Conservation (phyloP, 92 coral and sea anemone genomes). For the Actinostola sp. region DNA sequence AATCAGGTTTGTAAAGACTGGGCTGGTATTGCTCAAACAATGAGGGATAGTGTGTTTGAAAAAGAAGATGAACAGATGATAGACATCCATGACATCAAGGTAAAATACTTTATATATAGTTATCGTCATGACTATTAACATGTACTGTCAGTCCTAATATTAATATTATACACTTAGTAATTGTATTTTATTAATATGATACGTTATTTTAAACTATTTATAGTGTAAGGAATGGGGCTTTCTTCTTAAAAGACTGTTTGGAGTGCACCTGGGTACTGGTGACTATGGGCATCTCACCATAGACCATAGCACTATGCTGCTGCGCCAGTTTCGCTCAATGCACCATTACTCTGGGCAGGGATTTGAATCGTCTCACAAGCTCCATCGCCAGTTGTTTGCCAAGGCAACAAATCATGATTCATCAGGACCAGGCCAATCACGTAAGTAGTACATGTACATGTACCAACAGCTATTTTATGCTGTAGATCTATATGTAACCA, state of each 20-base stretch:
- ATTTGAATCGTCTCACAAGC: constrained; percentile 60
- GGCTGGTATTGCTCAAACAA: no score
- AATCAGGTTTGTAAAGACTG: no score
- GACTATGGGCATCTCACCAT: constrained; percentile 20
- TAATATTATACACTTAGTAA: no score
- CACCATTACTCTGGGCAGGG: constrained; percentile 13
- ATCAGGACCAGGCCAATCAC: constrained; percentile 41
- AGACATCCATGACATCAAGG: no score
- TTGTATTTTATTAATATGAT: no score
- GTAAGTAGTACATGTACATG: constrained; percentile 20
- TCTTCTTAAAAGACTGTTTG: constrained; percentile 9
- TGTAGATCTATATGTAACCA: neutral
- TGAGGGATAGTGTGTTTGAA: no score
- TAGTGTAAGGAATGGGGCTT: constrained; percentile 30
- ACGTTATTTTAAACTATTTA: no score
- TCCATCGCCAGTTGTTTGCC: constrained; percentile 54
- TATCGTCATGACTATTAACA: no score
- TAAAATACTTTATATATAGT: no score
- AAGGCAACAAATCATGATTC: constrained; percentile 61
- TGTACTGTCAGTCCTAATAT: no score
- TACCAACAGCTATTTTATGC: neutral
- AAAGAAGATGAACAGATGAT: no score
- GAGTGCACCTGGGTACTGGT: constrained; percentile 4
- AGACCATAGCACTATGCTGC: constrained; percentile 24
- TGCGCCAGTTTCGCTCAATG: constrained; percentile 10